Conservation (phyloP, 2,888 invertebrate genomes). For the Melinaea marsaeus region DNA sequence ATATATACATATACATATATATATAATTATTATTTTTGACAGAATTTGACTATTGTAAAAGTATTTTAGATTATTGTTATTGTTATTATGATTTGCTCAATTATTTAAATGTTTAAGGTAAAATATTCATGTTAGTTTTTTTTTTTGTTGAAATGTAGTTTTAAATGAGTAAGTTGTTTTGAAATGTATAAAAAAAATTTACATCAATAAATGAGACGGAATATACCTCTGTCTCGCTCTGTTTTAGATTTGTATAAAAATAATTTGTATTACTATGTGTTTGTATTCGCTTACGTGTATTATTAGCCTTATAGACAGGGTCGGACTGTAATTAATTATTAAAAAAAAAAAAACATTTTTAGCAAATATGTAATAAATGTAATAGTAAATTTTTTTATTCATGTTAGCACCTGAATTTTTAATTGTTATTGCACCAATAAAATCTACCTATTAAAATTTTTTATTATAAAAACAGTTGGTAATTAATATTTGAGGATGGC, state of each 20-base stretch:
- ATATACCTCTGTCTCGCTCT: not conserved
- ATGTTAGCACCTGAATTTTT: conserved; percentile 66
- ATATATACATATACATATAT: too few species aligned
- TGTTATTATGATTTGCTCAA: conserved; percentile 77
- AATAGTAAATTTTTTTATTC: conserved; percentile 62
- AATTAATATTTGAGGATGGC: conserved; percentile 35
- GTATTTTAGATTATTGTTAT: conserved; percentile 64
- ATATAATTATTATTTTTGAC: conserved; percentile 42
- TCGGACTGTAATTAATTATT: conserved; percentile 67
- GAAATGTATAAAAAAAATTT: not conserved
- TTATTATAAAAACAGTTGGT: conserved; percentile 37
- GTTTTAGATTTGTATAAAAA: too few species aligned
- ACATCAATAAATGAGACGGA: not conserved
- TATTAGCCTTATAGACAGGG: conserved; percentile 74
- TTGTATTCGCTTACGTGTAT: conserved; percentile 20
- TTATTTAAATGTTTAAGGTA: conserved; percentile 67
- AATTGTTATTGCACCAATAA: conserved; percentile 60
- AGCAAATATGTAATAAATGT: conserved; percentile 64
- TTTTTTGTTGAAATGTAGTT: conserved; percentile 38
- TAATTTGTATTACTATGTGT: conserved; percentile 10
- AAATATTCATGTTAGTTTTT: conserved; percentile 55
- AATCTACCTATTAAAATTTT: conserved; percentile 48
- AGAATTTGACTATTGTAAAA: conserved; percentile 56
- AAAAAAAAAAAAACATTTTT: conserved; percentile 65
- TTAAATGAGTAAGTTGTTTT: conserved; percentile 14